A percentile compares a stretch with the other conserved stretches of the same genome.
These are phyloP conservation scores for Triplophysa dalaica DNA, from an alignment of 2,113 vertebrate genomes.

Conservation along the genomic window DNA sequence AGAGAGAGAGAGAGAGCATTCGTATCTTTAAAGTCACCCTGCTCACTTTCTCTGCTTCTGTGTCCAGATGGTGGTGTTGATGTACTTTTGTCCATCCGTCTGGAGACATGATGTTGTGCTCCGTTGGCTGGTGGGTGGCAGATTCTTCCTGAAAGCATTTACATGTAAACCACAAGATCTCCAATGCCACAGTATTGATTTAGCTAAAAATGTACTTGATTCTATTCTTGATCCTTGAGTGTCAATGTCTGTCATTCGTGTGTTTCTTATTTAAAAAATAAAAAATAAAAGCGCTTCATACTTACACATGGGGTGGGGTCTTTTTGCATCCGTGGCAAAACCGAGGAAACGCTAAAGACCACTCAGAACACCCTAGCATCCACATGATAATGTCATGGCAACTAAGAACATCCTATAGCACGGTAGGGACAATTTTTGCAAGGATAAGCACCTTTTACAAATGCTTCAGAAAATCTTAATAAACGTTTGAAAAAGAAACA, in stretches of 20 bases:
- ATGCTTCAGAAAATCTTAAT: neutral
- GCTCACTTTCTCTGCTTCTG: neutral
- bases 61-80: slow-evolving; percentile 9
- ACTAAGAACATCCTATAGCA: neutral
- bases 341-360: neutral
- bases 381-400: neutral
- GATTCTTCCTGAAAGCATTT: slow-evolving; percentile 4
- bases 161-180: neutral
- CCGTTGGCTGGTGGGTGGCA: neutral
- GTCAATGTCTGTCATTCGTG: too few relatives aligned
- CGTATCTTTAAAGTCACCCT: neutral
- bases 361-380: slow-evolving; percentile 12
- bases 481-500: neutral
- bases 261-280: too few relatives aligned
- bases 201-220: too few relatives aligned
- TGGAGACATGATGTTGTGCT: neutral
- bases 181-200: too few relatives aligned
- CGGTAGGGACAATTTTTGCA: neutral
- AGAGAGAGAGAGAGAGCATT: neutral
- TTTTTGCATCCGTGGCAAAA: neutral
- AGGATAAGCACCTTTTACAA: neutral
- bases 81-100: slow-evolving; percentile 6
- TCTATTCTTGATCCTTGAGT: too few relatives aligned
- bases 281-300: too few relatives aligned
- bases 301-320: neutral